A percentile compares a stretch with the other conserved stretches of the same genome.
These are phyloP conservation scores for Morone chrysops DNA, from an alignment of 2,113 vertebrate species.

Conservation along the genomic window DNA sequence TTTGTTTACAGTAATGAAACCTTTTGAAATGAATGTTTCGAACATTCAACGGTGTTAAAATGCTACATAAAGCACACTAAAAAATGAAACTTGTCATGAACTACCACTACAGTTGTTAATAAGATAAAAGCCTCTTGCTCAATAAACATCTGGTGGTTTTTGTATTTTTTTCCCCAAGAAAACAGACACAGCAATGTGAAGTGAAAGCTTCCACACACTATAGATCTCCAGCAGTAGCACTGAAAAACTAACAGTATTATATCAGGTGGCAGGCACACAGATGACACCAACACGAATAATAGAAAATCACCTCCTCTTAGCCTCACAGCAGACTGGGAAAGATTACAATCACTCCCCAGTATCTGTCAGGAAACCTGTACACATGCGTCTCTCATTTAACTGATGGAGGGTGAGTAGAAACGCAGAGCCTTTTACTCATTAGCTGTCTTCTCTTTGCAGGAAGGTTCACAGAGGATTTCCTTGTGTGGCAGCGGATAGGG, in stretches of 20 bases:
- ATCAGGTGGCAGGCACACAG: conserved; percentile 75
- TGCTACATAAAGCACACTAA: conserved; percentile 56
- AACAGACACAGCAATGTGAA: conserved; percentile 29
- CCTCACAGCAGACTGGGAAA: conserved; percentile 47
- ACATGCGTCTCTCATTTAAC: conserved; percentile 51
- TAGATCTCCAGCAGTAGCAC: conserved; percentile 53
- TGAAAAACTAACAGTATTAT: conserved; percentile 47
- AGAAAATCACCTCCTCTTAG: conserved; percentile 57
- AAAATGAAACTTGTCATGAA: conserved; percentile 3
- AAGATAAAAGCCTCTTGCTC: conserved; percentile 28
- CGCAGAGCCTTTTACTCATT: conserved; percentile 82
- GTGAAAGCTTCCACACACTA: conserved; percentile 25
- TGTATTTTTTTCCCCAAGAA: conserved; percentile 4
- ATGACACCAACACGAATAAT: conserved; percentile 64
- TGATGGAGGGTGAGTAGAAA: conserved; percentile 28
- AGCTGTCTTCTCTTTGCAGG: conserved; percentile 89
- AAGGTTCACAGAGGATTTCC: conserved; percentile 89
- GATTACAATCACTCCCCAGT: conserved; percentile 35
- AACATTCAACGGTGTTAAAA: conserved; percentile 33
- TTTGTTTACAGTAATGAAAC: conserved; percentile 16
- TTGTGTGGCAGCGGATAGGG: conserved; percentile 93
- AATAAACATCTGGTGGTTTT: background rate
- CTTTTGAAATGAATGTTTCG: background rate
- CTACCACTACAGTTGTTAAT: conserved; percentile 11
- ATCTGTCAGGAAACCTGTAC: conserved; percentile 55